Evolutionary conservation across 2,797 vertebrate genomes (phyloP).

Genomic region (Clarias fuscus): DNA sequence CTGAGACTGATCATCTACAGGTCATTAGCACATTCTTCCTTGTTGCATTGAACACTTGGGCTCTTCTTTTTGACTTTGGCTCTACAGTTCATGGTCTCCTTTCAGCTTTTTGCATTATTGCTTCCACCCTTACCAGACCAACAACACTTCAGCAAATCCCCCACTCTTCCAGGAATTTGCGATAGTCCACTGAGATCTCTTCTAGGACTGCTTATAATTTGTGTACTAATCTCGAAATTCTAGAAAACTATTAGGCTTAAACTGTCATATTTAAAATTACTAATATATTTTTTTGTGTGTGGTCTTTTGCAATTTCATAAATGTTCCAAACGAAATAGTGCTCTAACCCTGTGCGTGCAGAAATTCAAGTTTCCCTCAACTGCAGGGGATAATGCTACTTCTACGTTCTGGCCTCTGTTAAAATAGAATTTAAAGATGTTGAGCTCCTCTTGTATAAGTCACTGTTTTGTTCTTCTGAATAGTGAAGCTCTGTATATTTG

Average conservation of each 20-base stretch:
- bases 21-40: background rate
- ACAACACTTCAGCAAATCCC: background rate
- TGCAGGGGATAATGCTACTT: background rate
- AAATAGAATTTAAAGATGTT: conserved; percentile 6
- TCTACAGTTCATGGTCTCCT: background rate
- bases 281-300: background rate
- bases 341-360: background rate
- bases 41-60: background rate
- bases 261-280: background rate
- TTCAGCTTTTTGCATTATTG: background rate
- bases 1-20: background rate
- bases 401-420: background rate
- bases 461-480: background rate
- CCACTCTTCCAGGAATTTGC: background rate
- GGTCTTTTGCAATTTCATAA: background rate
- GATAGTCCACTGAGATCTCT: background rate
- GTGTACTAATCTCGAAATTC: background rate
- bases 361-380: background rate
- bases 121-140: background rate
- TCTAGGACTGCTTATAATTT: background rate
- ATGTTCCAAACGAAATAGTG: background rate
- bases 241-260: background rate
- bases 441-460: background rate
- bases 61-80: background rate
- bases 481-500: background rate